Base-by-base conservation (phyloP, 1,140 invertebrate species). In the Camponotus pennsylvanicus region DNA sequence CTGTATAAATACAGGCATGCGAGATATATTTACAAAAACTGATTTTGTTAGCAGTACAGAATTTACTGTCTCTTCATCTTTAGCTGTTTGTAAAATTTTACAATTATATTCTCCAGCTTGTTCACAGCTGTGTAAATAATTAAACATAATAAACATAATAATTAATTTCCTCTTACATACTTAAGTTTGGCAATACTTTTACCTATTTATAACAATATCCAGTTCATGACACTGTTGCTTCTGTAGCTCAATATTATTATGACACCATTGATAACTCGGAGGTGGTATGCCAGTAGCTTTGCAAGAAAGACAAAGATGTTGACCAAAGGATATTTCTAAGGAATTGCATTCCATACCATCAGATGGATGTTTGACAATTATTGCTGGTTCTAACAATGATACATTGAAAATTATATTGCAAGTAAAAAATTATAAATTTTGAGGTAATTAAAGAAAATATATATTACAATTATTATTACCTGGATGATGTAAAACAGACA, bases 101-200 rank as follows among this genome's bases (percentile, higher is more conserved):
- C 93, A 94, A 52, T 86, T 90, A 63, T 94, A 94, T 42, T 91
- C 80, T 11, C 93, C 93, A 88, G 90, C 85, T 84, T 93, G 89
- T 18, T 70, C 63, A 21, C 32, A 67, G 13, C 75, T 57, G 3
- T 57, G 3, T 34, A 77, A 70, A n/a, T 21, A 84, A 21, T 61
- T 66, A 15, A 45, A 63, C 2, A 9, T 27, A 69, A 40, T 66
- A 15, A 45, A 63, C 2, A 9, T 27, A 69, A 40, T 6, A 61
- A 55, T 40, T 2, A 59, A 64, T 45, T 11, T 8, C 18, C 59
- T 61, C 8, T 70, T n/a, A 0, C 5, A 42, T 11, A 45, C 7
- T 70, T 71, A 42, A 63, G n/a, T 40, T 66, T 15, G 42, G 45
- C 3, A 37, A 18, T 49, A 63, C 18, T 21, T 45, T 55, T 91